Conservation (phyloP, 2,113 vertebrate genomes). For the Lasiurus cinereus region DNA sequence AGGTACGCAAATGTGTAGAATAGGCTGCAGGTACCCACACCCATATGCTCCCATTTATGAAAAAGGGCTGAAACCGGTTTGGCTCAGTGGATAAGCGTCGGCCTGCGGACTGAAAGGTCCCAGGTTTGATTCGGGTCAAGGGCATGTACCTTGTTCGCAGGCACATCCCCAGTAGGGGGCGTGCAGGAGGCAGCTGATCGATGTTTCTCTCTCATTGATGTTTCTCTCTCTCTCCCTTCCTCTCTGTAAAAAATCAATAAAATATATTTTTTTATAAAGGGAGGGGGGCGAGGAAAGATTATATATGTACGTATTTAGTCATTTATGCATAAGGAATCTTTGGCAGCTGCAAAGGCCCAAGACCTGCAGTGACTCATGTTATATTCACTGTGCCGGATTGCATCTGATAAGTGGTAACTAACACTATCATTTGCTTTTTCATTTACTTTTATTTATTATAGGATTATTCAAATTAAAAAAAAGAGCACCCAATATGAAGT, state of each 20-base stretch:
- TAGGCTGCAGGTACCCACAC: background rate
- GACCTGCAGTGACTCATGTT: background rate
- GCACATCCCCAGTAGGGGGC: too few species aligned
- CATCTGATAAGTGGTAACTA: background rate
- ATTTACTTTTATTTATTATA: background rate
- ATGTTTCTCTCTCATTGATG: too few species aligned
- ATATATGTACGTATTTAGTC: background rate
- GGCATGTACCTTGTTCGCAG: too few species aligned
- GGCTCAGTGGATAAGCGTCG: too few species aligned
- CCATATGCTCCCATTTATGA: background rate
- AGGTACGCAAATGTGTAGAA: background rate
- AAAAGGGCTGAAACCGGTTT: too few species aligned
- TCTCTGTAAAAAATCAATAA: too few species aligned
- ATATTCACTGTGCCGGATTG: background rate
- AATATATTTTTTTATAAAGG: background rate
- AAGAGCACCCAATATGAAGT: background rate
- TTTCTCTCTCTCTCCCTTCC: too few species aligned
- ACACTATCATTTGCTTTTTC: background rate
- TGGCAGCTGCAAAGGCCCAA: background rate
- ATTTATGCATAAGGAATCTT: background rate
- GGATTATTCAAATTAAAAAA: background rate
- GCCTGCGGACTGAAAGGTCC: too few species aligned
- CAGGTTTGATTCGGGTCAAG: too few species aligned
- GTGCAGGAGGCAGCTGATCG: too few species aligned
- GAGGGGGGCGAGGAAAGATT: background rate